Evolutionary conservation across 2,113 vertebrate genomes (phyloP).

Genomic region (Boulengeromyrus knoepffleri): DNA sequence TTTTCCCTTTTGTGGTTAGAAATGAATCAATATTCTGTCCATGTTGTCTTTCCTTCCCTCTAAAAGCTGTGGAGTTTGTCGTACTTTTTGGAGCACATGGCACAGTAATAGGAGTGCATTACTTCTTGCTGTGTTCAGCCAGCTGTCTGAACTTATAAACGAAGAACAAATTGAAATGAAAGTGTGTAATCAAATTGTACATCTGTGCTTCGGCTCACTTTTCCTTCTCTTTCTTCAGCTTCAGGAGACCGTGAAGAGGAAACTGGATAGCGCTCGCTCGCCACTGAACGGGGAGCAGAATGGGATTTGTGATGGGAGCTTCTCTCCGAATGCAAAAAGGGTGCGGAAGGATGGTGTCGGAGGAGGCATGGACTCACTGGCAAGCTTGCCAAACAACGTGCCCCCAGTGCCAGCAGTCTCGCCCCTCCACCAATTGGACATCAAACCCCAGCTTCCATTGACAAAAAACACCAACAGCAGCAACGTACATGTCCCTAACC

Average conservation of each 20-base stretch:
- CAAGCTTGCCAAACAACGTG: constrained; percentile 66
- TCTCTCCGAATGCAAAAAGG: constrained; percentile 83
- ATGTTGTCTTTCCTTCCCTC: not conserved
- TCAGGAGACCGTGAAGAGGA: constrained; percentile 95
- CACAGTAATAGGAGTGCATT: not conserved
- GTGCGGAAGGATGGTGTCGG: constrained; percentile 74
- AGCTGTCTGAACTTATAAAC: not conserved
- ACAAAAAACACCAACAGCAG: constrained; percentile 69
- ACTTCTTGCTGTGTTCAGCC: not conserved
- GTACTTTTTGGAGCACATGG: not conserved
- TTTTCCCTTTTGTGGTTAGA: not conserved
- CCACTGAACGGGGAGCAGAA: constrained; percentile 96
- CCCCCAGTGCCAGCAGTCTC: constrained; percentile 67
- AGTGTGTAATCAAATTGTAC: not conserved
- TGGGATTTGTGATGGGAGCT: constrained; percentile 83
- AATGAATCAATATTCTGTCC: not conserved
- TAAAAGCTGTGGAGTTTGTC: not conserved
- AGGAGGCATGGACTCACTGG: constrained; percentile 73
- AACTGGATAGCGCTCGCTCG: constrained; percentile 89
- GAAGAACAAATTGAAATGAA: not conserved
- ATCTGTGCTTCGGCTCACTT: constrained; percentile 11
- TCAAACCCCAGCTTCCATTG: constrained; percentile 76
- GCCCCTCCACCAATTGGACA: constrained; percentile 90
- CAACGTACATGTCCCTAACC: constrained; percentile 51
- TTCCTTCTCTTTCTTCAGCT: constrained; percentile 62